Percentiles rank a stretch among this genome's conserved stretches.
Evolutionary conservation across 92 coral and sea anemone genomes (phyloP).

Genomic region (Palythoa heliodiscus): DNA sequence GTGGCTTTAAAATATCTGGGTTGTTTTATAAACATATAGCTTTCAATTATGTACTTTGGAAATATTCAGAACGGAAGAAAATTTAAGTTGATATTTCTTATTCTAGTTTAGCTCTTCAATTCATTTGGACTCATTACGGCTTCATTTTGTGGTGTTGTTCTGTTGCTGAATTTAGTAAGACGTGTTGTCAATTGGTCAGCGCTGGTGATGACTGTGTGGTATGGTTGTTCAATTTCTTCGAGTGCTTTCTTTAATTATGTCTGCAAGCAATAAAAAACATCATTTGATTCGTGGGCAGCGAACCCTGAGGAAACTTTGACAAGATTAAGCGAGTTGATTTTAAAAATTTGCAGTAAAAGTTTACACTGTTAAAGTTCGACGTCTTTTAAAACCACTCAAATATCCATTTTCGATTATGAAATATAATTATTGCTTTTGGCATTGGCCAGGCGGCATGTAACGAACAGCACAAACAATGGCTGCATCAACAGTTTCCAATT

Average conservation of each 20-base stretch:
- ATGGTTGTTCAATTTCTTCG: not conserved
- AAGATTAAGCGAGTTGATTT: not conserved
- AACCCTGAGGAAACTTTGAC: not conserved
- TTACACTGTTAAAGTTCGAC: not conserved
- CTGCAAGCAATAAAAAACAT: constrained; percentile 22
- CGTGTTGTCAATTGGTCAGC: not conserved
- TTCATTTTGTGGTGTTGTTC: not conserved
- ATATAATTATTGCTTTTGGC: not conserved
- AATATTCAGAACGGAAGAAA: not conserved
- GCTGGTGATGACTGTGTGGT: not conserved
- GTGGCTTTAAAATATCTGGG: constrained; percentile 22
- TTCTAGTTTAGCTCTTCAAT: not conserved
- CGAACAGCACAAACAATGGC: not conserved
- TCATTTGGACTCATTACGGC: not conserved
- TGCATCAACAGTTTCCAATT: not conserved
- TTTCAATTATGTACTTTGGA: constrained; percentile 5
- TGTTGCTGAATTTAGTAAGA: not conserved
- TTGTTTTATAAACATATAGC: constrained; percentile 22
- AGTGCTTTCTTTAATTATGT: constrained; percentile 18
- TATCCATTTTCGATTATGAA: too few relatives aligned
- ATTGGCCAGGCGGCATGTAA: not conserved
- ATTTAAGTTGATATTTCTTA: not conserved
- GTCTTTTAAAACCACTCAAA: too few relatives aligned
- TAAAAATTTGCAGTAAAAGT: not conserved
- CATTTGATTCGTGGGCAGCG: not conserved